Base-by-base conservation (phyloP, 2,797 vertebrate genomes). In the Sternarchorhynchus goeldii region DNA sequence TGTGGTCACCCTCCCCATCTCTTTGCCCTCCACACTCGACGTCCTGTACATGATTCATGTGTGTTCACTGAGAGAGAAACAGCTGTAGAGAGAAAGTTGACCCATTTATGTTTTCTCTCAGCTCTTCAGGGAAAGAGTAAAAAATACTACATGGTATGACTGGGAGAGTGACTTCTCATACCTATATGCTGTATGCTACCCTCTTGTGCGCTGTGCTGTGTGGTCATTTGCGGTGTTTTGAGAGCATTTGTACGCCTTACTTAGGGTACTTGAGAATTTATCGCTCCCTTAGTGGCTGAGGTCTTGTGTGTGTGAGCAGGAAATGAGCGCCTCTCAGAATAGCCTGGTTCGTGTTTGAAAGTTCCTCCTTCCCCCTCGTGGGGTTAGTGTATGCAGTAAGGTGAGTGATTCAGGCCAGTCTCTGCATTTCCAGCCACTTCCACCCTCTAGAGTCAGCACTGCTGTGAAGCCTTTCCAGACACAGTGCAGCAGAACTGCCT, bases 11-110 rank as follows among this genome's bases (percentile, higher is more conserved):
- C 29, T 8, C 29, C 25, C 29, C 59, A 50, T 78, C 66, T 45
- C 66, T 71, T 50, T 75, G n/a, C 32, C 57, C 57, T 31, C 17
- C 62, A 10, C 12, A 8, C 6, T 3, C n/a, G 14, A 20, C 53
- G 31, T 1, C 4, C 17, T 18, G 39, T 77, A 7, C 73, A 62
- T 55, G 31, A 73, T 68, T 68, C 25, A 77, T 55, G 50, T 65
- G 29, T 29, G 16, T 68, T 58, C 69, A 65, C n/a, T 16, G 62
- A 80, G 65, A 60, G 62, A 58, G 39, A 21, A n/a, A 57, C 34
- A 36, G 31, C 57, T 55, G 58, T 62, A 75, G 20, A 56, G 20
- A 21, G 65, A 55, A 32, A 31, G 8, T 17, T 50, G 77, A 45
- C 59, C 68, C 21, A 50, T 20, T 67, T 67, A 20, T 50, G 45